phyloP scores from a whole-genome alignment of 2,113 vertebrate species.

The Macquaria australasica region DNA sequence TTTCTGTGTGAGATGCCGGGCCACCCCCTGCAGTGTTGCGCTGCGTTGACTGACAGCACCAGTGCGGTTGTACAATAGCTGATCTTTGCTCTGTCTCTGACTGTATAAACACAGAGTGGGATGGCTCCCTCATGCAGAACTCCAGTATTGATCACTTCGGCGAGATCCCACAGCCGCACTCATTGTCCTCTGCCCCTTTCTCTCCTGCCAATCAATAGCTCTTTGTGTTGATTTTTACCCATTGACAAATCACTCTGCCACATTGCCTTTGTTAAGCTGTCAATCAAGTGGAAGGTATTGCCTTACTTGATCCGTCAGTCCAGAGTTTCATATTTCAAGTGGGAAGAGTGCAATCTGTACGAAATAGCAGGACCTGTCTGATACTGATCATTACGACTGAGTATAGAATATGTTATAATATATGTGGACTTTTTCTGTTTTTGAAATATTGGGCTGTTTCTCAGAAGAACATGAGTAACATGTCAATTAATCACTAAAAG shows the following conservation, averaged over 20 bases:
- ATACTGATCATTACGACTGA: neutral
- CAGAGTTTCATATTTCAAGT: slow-evolving; percentile 43
- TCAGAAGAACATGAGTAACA: neutral
- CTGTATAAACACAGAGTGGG: slow-evolving; percentile 83
- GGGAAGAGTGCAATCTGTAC: slow-evolving; percentile 24
- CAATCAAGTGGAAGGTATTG: slow-evolving; percentile 79
- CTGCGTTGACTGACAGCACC: slow-evolving; percentile 79
- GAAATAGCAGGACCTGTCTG: slow-evolving; percentile 4
- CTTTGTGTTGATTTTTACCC: slow-evolving; percentile 84
- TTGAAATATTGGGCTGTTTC: neutral
- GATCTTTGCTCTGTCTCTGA: slow-evolving; percentile 79
- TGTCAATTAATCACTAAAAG: neutral
- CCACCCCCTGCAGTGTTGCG: slow-evolving; percentile 67
- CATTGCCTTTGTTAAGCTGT: slow-evolving; percentile 80
- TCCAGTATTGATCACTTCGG: slow-evolving; percentile 82
- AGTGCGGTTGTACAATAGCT: slow-evolving; percentile 74
- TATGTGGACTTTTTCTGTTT: neutral
- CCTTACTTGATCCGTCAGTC: slow-evolving; percentile 62
- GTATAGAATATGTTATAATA: neutral
- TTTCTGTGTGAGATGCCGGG: slow-evolving; percentile 35
- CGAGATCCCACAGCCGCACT: slow-evolving; percentile 78
- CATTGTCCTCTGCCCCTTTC: slow-evolving; percentile 80
- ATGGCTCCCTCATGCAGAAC: slow-evolving; percentile 82
- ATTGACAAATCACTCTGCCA: slow-evolving; percentile 85
- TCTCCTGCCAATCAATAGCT: slow-evolving; percentile 83